Percentiles rank a stretch among this genome's conserved stretches.
Conservation (phyloP, 2,797 vertebrate genomes). For the Neosilurus mollespiculum region DNA sequence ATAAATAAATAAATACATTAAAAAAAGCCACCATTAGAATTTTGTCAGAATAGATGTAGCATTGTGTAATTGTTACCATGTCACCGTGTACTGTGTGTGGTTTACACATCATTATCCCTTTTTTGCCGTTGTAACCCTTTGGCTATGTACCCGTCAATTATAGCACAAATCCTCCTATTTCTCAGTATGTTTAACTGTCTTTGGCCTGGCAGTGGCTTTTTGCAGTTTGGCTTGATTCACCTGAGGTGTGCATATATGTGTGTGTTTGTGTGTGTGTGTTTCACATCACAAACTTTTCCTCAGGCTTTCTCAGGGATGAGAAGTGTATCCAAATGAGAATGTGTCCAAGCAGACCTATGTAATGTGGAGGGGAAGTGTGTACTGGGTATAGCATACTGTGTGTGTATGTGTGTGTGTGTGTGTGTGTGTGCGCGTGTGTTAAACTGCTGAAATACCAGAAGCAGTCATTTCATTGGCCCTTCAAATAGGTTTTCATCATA, state of each 20-base stretch:
- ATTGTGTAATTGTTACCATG: constrained; percentile 27
- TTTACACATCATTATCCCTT: constrained; percentile 11
- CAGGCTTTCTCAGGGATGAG: constrained; percentile 89
- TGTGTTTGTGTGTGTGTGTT: constrained; percentile 53
- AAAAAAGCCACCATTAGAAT: too few species aligned
- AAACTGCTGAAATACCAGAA: constrained; percentile 80
- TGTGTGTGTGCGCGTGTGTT: constrained; percentile 36
- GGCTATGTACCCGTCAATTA: constrained; percentile 17
- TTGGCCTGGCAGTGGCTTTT: constrained; percentile 38
- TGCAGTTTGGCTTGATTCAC: constrained; percentile 65
- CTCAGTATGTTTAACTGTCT: constrained; percentile 12
- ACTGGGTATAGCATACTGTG: constrained; percentile 60
- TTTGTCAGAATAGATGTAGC: constrained; percentile 40
- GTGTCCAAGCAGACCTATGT: constrained; percentile 68
- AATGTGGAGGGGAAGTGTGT: constrained; percentile 26
- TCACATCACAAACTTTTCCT: constrained; percentile 80
- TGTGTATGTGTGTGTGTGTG: constrained; percentile 16
- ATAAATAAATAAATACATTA: too few species aligned
- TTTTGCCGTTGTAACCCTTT: constrained; percentile 9
- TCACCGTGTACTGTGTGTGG: constrained; percentile 18
- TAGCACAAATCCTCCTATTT: constrained; percentile 31
- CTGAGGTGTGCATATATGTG: constrained; percentile 54
- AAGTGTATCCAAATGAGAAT: constrained; percentile 72
- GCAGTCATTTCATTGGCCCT: constrained; percentile 82
- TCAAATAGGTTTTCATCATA: constrained; percentile 67